Evolutionary conservation across 2,888 invertebrate species (phyloP), one percentile per base, ranked within the genome.

Genomic region (Netelia inedita): DNA sequence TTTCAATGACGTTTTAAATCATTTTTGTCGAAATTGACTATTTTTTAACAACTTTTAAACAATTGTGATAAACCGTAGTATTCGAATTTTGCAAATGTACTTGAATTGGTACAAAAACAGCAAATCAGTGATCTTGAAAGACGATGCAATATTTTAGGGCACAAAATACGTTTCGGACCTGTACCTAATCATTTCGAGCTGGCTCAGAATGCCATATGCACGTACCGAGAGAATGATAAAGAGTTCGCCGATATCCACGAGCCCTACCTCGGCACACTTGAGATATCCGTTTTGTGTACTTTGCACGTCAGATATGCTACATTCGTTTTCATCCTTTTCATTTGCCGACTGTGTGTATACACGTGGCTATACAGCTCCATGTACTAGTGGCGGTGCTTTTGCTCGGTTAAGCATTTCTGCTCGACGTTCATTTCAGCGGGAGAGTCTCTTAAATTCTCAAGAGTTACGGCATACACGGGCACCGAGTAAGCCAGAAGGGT

Each of bases 271-370:
- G 43, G 65, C 19, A 14, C 66, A 73, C 72, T 79, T 79, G 73
- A 79, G 66, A 79, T 79, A 79, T 66, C 46, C 65, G 65, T 66
- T 79, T 65, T 66, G 72, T 79, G 65, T 79, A 79, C 73, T 66
- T 72, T 57, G 73, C 43, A 57, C 79, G 55, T 72, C 65, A 55
- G 65, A 73, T 63, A 59, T 53, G 71, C 55, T 79, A 57, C 72
- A 35, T 28, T 43, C 73, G 55, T 66, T 46, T 73, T 74, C 35
- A 59, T 68, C 68, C 73, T 68, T 80, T 79, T 79, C 72, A 79
- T 79, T 80, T n/a, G 55, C 21, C 35, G 41, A 46, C 72, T 50
- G 57, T 57, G 19, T 19, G 9, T 57, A 57, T 19, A 57, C 19
- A 57, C 41, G 41, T 28, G 35, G 43, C 61, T 19, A 57, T 23